A percentile compares a stretch with the other conserved stretches of the same genome.
These are phyloP conservation scores for Psittacus erithacus DNA, from an alignment of 2,113 vertebrate genomes.

Conservation along the genomic window DNA sequence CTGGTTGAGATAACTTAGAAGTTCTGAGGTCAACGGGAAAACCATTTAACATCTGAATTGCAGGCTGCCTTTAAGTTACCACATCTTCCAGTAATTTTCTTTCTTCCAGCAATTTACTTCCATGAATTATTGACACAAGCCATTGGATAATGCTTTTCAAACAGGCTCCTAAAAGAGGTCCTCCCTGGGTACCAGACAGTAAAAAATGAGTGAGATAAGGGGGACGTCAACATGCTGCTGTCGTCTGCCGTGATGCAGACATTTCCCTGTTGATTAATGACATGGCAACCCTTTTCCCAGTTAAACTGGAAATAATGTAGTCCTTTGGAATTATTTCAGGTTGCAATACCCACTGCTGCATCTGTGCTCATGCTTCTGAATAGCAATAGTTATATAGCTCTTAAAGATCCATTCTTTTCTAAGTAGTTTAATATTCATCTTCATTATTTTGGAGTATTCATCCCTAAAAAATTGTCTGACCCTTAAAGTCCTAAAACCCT, in stretches of 20 bases:
- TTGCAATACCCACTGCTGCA: background rate
- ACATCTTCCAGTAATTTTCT: fast-evolving
- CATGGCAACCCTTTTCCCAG: background rate
- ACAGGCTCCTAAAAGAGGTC: background rate
- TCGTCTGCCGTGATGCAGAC: background rate
- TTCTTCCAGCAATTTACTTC: too few relatives aligned
- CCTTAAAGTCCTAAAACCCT: background rate
- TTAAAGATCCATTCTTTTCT: background rate
- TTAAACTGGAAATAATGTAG: background rate
- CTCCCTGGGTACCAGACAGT: background rate
- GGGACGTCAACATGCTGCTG: background rate
- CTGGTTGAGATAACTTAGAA: fast-evolving
- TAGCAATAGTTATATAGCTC: background rate
- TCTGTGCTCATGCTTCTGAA: background rate
- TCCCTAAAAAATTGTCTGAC: background rate
- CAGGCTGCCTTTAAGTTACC: background rate
- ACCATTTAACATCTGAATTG: background rate
- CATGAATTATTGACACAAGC: background rate
- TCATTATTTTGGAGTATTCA: background rate
- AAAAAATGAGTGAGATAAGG: background rate
- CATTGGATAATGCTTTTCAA: fast-evolving
- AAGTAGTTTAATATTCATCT: background rate
- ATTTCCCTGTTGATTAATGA: background rate
- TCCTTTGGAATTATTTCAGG: background rate
- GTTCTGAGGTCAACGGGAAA: background rate